These are phyloP conservation scores for Chaetophractus vellerosus DNA, from an alignment of 2,797 vertebrate species.

Conservation along the genomic window DNA sequence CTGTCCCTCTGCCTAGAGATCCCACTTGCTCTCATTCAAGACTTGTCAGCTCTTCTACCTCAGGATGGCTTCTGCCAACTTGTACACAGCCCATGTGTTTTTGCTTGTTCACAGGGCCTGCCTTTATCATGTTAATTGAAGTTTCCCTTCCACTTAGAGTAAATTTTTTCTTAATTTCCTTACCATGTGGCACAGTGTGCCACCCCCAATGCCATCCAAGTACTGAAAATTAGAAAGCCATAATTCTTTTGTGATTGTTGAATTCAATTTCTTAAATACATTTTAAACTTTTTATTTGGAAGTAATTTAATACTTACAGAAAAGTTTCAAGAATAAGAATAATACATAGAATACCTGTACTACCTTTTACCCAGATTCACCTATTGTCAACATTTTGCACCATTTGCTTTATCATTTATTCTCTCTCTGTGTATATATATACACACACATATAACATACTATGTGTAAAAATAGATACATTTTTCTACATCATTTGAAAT, in stretches of 20 bases:
- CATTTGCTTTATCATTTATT: neutral
- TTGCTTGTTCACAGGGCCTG: neutral
- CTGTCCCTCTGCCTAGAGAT: neutral
- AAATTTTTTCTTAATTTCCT: constrained; percentile 19
- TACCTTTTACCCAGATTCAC: neutral
- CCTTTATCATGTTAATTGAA: neutral
- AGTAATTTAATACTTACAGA: neutral
- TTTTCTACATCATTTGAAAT: constrained; percentile 17
- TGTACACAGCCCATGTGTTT: neutral
- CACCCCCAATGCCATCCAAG: neutral
- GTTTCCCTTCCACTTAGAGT: neutral
- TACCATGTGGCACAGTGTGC: neutral
- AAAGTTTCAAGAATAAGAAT: neutral
- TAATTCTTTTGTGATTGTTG: neutral
- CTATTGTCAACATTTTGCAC: neutral
- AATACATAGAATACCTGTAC: neutral
- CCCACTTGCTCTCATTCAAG: neutral
- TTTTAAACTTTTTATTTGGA: constrained; percentile 28
- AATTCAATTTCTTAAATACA: neutral
- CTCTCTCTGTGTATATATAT: neutral
- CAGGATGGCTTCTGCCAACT: neutral
- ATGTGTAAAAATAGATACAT: neutral
- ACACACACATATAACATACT: neutral
- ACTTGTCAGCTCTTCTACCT: neutral
- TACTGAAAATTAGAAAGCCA: neutral